Percentiles rank a stretch among this genome's conserved stretches.
These are phyloP conservation scores for Bombus cullumanus DNA, from an alignment of 1,140 invertebrate genomes.

Conservation along the genomic window DNA sequence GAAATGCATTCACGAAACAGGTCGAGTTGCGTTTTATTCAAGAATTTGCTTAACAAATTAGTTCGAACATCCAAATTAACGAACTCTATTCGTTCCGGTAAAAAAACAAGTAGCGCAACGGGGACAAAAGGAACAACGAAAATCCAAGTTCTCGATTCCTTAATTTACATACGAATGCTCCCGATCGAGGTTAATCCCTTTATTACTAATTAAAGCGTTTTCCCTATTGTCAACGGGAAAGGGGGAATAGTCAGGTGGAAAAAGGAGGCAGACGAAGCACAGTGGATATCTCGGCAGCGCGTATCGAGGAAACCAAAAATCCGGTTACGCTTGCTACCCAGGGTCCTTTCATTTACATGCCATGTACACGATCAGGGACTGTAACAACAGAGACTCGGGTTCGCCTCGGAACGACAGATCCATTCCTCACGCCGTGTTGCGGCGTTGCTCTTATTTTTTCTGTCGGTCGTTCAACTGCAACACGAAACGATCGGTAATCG, in stretches of 20 bases:
- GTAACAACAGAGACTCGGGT: constrained; percentile 48
- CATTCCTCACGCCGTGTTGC: constrained; percentile 55
- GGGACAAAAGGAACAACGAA: background rate
- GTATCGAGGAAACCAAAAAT: constrained; percentile 5
- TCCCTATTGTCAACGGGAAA: no score
- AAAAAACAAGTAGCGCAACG: background rate
- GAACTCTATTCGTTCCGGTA: no score
- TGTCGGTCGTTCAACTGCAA: constrained; percentile 47
- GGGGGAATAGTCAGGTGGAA: no score
- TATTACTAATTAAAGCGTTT: constrained; percentile 5
- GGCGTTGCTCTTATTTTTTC: constrained; percentile 53
- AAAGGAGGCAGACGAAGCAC: background rate
- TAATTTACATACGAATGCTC: constrained; percentile 15
- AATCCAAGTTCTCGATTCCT: background rate
- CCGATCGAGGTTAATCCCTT: constrained; percentile 1
- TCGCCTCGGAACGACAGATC: constrained; percentile 59
- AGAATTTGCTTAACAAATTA: constrained; percentile 17
- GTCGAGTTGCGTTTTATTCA: background rate
- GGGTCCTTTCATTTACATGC: background rate
- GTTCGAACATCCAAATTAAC: background rate
- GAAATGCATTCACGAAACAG: background rate
- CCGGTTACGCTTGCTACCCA: background rate
- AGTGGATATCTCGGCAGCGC: background rate
- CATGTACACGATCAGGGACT: background rate
- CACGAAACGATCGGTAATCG: constrained; percentile 64